phyloP scores from a whole-genome alignment of 1,140 invertebrate species.

The Lucilia sericata region DNA sequence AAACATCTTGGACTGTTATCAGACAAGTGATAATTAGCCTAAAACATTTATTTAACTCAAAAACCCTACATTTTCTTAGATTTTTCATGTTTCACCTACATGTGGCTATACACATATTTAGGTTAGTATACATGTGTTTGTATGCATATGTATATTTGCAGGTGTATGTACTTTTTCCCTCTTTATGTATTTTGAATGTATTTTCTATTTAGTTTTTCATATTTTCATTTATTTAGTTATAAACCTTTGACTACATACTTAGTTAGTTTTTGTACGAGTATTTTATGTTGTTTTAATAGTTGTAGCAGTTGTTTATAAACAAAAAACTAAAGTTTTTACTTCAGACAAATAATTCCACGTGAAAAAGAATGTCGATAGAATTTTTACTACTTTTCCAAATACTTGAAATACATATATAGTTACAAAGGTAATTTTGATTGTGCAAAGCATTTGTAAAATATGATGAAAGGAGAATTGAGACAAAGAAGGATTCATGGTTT shows the following conservation, averaged over 20 bases:
- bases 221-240: conserved; percentile 14
- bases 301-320: background rate
- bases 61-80: background rate
- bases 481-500: too few relatives aligned
- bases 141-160: too few relatives aligned
- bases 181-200: background rate
- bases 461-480: too few relatives aligned
- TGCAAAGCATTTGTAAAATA: too few relatives aligned
- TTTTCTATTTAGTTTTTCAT: background rate
- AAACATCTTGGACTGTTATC: too few relatives aligned
- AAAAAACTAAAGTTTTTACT: background rate
- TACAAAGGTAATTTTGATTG: too few relatives aligned
- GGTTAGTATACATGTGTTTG: too few relatives aligned
- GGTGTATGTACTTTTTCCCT: too few relatives aligned
- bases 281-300: conserved; percentile 18
- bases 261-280: background rate
- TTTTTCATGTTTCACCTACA: too few relatives aligned
- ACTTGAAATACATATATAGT: too few relatives aligned
- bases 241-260: background rate
- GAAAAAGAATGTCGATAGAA: background rate
- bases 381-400: background rate
- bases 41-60: background rate
- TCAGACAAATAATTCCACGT: conserved; percentile 14
- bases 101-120: too few relatives aligned
- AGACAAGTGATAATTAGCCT: background rate